These are phyloP conservation scores for Rhinogobius similis DNA, from an alignment of 2,113 vertebrate genomes.

Conservation along the genomic window DNA sequence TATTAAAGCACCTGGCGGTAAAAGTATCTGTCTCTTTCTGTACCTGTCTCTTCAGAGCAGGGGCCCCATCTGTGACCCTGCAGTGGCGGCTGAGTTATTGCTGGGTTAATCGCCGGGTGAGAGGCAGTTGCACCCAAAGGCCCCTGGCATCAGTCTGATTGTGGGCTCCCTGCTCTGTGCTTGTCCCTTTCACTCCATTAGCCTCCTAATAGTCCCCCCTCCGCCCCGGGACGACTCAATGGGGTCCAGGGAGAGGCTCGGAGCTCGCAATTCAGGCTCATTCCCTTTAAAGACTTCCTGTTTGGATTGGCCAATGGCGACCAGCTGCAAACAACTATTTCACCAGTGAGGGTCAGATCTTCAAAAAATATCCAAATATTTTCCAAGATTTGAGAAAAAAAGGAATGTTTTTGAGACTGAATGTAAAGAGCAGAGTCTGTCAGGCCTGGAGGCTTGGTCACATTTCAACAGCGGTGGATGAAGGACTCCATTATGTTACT, in stretches of 20 bases:
- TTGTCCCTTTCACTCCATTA: conserved; percentile 58
- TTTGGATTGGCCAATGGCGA: conserved; percentile 2
- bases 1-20: no score
- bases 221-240: conserved; percentile 12
- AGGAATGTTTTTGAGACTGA: no score
- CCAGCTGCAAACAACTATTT: conserved; percentile 29
- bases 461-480: no score
- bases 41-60: conserved; percentile 9
- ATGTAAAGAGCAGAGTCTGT: no score
- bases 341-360: neutral
- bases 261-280: conserved; percentile 40
- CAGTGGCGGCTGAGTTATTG: conserved; percentile 71
- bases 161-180: conserved; percentile 58
- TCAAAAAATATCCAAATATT: no score
- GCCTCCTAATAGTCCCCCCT: conserved; percentile 40
- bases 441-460: no score
- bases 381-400: no score
- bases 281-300: conserved; percentile 52
- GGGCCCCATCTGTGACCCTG: conserved; percentile 58
- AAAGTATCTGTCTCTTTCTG: neutral
- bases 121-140: conserved; percentile 46
- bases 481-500: no score
- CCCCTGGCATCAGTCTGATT: conserved; percentile 52
- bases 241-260: conserved; percentile 12
- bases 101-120: conserved; percentile 63